Percentiles rank a stretch among this genome's conserved stretches.
These are phyloP conservation scores for Australoheros scitulus DNA, from an alignment of 2,113 vertebrate genomes.

Conservation along the genomic window DNA sequence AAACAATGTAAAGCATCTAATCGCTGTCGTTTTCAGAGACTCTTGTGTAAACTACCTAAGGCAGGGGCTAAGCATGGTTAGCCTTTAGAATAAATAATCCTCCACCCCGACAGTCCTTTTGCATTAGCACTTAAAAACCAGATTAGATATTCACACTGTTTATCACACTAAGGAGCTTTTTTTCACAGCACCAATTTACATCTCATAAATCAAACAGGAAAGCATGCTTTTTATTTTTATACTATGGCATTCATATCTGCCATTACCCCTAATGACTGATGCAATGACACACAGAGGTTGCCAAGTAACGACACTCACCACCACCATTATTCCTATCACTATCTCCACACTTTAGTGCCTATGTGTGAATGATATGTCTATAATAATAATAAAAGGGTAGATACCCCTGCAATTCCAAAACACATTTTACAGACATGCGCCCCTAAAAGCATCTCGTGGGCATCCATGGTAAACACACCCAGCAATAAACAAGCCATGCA, in stretches of 20 bases:
- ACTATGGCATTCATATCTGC: constrained; percentile 4
- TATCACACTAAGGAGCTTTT: constrained; percentile 18
- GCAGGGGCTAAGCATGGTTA: constrained; percentile 6
- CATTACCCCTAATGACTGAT: constrained; percentile 42
- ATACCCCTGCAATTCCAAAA: constrained; percentile 36
- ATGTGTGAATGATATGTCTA: constrained; percentile 35
- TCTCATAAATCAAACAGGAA: constrained; percentile 43
- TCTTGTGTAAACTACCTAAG: constrained; percentile 2
- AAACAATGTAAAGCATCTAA: constrained; percentile 6
- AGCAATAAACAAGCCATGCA: constrained; percentile 31
- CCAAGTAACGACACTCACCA: constrained; percentile 16
- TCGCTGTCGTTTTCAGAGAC: background rate
- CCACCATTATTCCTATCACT: constrained; percentile 4
- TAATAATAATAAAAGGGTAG: constrained; percentile 39
- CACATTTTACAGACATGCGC: constrained; percentile 39
- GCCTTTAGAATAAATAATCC: constrained; percentile 20
- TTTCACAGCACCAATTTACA: constrained; percentile 33
- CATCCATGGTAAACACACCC: constrained; percentile 30
- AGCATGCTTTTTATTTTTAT: background rate
- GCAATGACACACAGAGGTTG: constrained; percentile 42
- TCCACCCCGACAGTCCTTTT: background rate
- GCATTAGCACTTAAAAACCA: constrained; percentile 36
- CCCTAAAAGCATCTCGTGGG: constrained; percentile 12
- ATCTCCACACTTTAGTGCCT: constrained; percentile 4
- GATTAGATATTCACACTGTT: constrained; percentile 25